Conservation (phyloP, 2,113 vertebrate species). For the Microtus oregoni region DNA sequence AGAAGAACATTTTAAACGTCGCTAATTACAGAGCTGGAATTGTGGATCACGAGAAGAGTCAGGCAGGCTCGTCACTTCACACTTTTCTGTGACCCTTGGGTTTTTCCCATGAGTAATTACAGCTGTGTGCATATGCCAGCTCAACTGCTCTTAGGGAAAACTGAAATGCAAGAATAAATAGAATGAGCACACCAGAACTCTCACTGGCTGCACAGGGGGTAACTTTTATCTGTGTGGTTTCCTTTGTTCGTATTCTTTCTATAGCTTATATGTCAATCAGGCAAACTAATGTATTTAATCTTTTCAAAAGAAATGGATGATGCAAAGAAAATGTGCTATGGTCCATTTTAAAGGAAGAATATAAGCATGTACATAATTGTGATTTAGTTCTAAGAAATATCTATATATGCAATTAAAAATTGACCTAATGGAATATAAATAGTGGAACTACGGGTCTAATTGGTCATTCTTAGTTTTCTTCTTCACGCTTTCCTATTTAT, state of each 20-base stretch:
- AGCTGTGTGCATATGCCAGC: background rate
- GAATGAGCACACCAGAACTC: background rate
- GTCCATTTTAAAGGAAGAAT: constrained; percentile 10
- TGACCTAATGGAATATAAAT: background rate
- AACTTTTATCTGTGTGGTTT: constrained; percentile 21
- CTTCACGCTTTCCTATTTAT: background rate
- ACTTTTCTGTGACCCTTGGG: background rate
- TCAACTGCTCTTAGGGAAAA: background rate
- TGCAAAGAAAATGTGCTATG: background rate
- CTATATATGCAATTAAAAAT: background rate
- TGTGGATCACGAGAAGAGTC: background rate
- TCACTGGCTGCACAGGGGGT: background rate
- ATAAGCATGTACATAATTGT: background rate
- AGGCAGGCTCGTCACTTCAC: background rate
- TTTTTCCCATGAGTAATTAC: background rate
- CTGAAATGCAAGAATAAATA: background rate
- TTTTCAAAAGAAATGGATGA: constrained; percentile 26
- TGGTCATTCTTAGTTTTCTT: constrained; percentile 23
- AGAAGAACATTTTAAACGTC: background rate
- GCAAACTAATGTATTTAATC: background rate
- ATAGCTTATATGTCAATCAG: background rate
- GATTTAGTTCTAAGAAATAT: background rate
- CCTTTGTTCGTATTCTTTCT: background rate
- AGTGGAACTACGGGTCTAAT: background rate
- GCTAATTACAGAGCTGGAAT: background rate